Percentiles rank a stretch among this genome's conserved stretches.
phyloP scores from a whole-genome alignment of 2,888 invertebrate genomes.

The Ephialtes manifestator region DNA sequence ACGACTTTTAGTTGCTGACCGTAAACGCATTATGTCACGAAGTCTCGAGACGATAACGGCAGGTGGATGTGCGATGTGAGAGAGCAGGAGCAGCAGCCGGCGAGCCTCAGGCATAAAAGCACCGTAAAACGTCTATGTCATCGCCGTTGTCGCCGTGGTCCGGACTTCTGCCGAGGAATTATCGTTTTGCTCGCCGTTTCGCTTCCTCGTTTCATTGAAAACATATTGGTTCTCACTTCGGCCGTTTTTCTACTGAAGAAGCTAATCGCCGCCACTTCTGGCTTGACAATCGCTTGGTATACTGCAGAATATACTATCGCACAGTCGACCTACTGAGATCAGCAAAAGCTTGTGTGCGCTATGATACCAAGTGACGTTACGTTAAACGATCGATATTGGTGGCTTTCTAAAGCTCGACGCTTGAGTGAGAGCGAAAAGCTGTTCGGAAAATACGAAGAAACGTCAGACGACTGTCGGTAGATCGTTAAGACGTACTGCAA shows the following conservation, averaged over 20 bases:
- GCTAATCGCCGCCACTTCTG: neutral
- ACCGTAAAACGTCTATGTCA: slow-evolving; percentile 71
- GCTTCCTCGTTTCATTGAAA: slow-evolving; percentile 3
- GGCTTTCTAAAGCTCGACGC: neutral
- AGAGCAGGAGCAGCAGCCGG: slow-evolving; percentile 39
- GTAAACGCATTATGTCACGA: slow-evolving; percentile 71
- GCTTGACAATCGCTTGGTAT: neutral
- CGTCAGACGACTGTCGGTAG: neutral
- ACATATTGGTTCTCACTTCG: neutral
- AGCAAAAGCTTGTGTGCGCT: neutral
- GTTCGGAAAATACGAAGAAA: neutral
- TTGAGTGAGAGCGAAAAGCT: neutral
- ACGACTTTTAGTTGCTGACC: slow-evolving; percentile 63
- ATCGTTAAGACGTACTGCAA: neutral
- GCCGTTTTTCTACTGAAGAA: neutral
- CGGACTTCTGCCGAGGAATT: neutral
- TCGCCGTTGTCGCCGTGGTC: slow-evolving; percentile 54
- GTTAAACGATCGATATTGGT: neutral
- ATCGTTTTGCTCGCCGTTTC: slow-evolving; percentile 11
- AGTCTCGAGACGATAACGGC: slow-evolving; percentile 62
- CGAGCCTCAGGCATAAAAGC: slow-evolving; percentile 66
- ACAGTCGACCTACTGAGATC: neutral
- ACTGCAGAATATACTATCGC: neutral
- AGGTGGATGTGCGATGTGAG: slow-evolving; percentile 64
- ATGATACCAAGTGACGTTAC: neutral